These are phyloP conservation scores for Zenarchopterus dispar DNA, from an alignment of 2,797 vertebrate genomes.

Conservation along the genomic window DNA sequence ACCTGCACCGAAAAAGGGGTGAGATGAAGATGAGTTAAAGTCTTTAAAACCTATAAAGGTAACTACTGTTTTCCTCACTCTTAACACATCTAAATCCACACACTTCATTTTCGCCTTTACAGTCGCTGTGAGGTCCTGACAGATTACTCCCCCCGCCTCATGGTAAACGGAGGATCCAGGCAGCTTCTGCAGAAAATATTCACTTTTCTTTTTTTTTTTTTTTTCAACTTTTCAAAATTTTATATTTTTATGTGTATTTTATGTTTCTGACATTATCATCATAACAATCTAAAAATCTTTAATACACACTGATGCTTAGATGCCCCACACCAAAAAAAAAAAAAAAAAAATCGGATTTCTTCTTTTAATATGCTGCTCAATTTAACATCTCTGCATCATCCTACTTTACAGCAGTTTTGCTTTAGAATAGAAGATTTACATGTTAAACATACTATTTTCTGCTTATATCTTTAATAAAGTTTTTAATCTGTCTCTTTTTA, in stretches of 20 bases:
- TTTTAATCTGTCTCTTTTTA: too few relatives aligned
- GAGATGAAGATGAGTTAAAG: background rate
- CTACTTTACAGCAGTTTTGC: too few relatives aligned
- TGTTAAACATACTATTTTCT: too few relatives aligned
- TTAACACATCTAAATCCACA: background rate
- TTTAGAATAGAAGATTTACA: too few relatives aligned
- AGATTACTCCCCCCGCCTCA: conserved; percentile 23
- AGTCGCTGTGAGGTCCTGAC: conserved; percentile 44
- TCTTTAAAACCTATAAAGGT: fast-evolving
- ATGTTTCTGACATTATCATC: conserved; percentile 1
- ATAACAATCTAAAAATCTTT: background rate
- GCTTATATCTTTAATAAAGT: too few relatives aligned
- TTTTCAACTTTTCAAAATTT: conserved; percentile 5
- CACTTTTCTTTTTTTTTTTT: background rate
- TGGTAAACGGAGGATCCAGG: conserved; percentile 21
- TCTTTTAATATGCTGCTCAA: background rate
- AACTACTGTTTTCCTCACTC: too few relatives aligned
- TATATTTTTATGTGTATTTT: conserved; percentile 17
- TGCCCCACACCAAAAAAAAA: background rate
- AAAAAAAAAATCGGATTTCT: background rate
- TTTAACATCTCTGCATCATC: background rate
- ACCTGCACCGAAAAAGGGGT: conserved; percentile 76
- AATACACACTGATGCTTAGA: background rate
- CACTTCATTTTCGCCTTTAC: conserved; percentile 4
- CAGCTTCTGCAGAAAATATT: background rate